phyloP scores from a whole-genome alignment of 2,113 vertebrate species.

The Antechinus flavipes region DNA sequence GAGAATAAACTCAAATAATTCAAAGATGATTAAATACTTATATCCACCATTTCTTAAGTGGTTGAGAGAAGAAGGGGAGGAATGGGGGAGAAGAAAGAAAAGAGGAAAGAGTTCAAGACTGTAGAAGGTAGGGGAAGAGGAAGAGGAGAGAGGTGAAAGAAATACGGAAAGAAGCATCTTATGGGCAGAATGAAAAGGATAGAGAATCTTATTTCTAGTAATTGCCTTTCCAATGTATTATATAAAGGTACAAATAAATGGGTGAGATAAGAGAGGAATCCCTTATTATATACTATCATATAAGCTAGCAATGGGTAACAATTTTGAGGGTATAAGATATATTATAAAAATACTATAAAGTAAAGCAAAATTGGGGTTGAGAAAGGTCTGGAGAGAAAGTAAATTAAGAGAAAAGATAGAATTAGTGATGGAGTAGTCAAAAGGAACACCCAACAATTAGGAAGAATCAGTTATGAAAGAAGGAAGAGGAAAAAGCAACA shows the following conservation, averaged over 20 bases:
- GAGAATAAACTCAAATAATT: too few species aligned
- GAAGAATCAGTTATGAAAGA: background rate
- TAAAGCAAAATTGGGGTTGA: too few species aligned
- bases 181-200: background rate
- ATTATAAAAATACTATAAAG: too few species aligned
- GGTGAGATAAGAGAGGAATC: background rate
- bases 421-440: too few species aligned
- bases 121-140: too few species aligned
- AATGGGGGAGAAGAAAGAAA: too few species aligned
- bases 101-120: too few species aligned
- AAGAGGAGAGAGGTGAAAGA: background rate
- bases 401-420: background rate
- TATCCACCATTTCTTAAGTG: background rate
- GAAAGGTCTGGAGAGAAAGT: background rate
- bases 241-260: too few species aligned
- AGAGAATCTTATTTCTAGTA: background rate
- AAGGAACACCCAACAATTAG: background rate
- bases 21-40: background rate
- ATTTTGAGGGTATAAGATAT: background rate
- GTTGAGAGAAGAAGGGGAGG: background rate
- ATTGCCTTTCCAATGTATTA: background rate
- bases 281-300: background rate
- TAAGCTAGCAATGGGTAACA: background rate
- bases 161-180: background rate
- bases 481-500: background rate